These are phyloP conservation scores for Diprion similis DNA, from an alignment of 1,140 invertebrate genomes.

Conservation along the genomic window DNA sequence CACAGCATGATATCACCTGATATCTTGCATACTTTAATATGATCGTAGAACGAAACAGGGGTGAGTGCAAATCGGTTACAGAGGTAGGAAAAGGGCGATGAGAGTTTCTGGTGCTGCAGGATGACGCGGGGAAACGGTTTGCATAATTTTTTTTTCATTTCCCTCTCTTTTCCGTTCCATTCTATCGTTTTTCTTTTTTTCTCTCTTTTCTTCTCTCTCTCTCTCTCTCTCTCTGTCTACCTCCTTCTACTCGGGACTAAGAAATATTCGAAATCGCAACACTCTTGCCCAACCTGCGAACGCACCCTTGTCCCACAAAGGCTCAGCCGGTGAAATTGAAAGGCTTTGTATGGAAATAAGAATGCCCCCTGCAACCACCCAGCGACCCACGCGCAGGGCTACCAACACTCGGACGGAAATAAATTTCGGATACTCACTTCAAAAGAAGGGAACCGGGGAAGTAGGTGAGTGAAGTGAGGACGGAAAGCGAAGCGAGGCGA, in stretches of 20 bases:
- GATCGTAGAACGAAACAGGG: no score
- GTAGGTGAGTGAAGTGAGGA: conserved; percentile 21
- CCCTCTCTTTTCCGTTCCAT: not conserved
- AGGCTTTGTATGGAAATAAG: conserved; percentile 53
- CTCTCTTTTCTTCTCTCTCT: not conserved
- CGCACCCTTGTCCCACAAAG: conserved; percentile 42
- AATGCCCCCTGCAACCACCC: conserved; percentile 37
- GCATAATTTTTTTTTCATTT: conserved; percentile 49
- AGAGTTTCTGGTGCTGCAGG: not conserved
- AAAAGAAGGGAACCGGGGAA: conserved; percentile 35
- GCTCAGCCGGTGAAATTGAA: conserved; percentile 43
- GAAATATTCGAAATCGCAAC: conserved; percentile 50
- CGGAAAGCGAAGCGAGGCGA: conserved; percentile 20
- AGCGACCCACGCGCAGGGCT: conserved; percentile 20
- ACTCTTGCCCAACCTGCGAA: conserved; percentile 42
- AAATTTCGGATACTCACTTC: conserved; percentile 41
- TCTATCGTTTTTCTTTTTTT: not conserved
- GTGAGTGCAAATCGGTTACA: no score
- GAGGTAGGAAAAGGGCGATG: not conserved
- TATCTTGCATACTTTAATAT: no score
- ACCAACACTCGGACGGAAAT: conserved; percentile 26
- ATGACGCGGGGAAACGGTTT: conserved; percentile 37
- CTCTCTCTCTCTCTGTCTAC: not conserved
- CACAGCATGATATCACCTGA: no score
- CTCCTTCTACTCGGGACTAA: conserved; percentile 36